These are phyloP conservation scores for Clusia tigrina DNA, from an alignment of 2,888 invertebrate genomes.

Conservation along the genomic window DNA sequence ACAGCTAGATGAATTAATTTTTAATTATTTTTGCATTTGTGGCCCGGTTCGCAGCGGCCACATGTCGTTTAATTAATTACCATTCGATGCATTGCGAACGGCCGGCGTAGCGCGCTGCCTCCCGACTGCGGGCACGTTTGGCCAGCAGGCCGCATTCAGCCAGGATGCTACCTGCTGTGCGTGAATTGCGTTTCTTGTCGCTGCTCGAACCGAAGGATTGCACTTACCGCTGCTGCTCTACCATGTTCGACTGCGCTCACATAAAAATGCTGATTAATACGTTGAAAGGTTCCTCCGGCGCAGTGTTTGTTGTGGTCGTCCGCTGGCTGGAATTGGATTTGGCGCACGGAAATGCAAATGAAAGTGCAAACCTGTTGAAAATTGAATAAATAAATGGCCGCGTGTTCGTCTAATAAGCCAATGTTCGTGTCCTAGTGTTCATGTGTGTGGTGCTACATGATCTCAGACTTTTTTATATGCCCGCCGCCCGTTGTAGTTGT, in stretches of 20 bases:
- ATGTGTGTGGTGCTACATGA: too few relatives aligned
- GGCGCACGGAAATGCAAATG: constrained; percentile 4
- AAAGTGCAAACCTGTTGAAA: too few relatives aligned
- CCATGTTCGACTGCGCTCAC: neutral
- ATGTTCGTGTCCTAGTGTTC: too few relatives aligned
- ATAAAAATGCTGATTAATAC: neutral
- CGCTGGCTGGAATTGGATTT: neutral
- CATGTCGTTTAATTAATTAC: constrained; percentile 11
- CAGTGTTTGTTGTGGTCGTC: neutral
- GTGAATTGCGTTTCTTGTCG: constrained; percentile 27
- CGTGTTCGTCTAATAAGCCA: too few relatives aligned
- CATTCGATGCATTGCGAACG: neutral
- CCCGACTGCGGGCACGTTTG: neutral
- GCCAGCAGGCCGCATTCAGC: constrained; percentile 1
- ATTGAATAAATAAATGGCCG: too few relatives aligned
- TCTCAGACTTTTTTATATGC: too few relatives aligned
- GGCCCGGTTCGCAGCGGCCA: neutral
- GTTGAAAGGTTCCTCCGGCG: constrained; percentile 3
- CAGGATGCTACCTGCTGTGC: constrained; percentile 2
- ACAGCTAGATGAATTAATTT: constrained; percentile 4
- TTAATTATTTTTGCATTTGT: constrained; percentile 11
- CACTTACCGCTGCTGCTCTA: neutral
- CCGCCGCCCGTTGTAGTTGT: too few relatives aligned
- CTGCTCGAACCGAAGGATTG: neutral
- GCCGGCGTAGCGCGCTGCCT: neutral